Conservation (phyloP, 2,113 vertebrate species). For the Pseudorectes ferrugineus region DNA sequence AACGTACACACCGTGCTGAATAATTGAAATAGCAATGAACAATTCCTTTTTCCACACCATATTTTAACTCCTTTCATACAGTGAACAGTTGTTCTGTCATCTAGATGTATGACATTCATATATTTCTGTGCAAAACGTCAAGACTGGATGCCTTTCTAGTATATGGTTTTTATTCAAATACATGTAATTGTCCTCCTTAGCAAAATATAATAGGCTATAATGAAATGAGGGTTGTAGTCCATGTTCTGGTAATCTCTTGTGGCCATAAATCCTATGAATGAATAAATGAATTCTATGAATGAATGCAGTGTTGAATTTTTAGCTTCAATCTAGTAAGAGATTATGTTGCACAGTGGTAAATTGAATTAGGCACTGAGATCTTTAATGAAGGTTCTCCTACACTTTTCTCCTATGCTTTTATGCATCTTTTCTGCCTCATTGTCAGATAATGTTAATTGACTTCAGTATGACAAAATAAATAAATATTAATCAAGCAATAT, state of each 20-base stretch:
- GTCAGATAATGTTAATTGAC: background rate
- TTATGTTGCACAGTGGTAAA: background rate
- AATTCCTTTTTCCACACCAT: background rate
- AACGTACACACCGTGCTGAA: background rate
- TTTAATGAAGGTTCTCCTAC: background rate
- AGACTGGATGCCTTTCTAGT: background rate
- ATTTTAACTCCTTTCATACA: constrained; percentile 12
- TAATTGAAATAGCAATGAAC: constrained; percentile 37
- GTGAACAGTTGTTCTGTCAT: background rate
- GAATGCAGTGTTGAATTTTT: background rate
- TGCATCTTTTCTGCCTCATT: background rate
- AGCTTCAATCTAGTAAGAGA: background rate
- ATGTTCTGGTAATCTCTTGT: background rate
- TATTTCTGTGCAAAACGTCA: background rate
- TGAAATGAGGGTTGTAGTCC: background rate
- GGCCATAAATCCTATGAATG: background rate
- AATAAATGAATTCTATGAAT: background rate
- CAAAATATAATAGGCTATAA: background rate
- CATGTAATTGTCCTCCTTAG: background rate
- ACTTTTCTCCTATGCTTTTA: background rate
- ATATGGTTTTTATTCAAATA: background rate
- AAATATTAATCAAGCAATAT: background rate
- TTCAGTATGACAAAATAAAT: background rate
- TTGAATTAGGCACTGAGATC: background rate
- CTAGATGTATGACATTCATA: background rate